These are phyloP conservation scores for Lepidurus arcticus DNA, from an alignment of 1,140 invertebrate genomes.

Conservation along the genomic window DNA sequence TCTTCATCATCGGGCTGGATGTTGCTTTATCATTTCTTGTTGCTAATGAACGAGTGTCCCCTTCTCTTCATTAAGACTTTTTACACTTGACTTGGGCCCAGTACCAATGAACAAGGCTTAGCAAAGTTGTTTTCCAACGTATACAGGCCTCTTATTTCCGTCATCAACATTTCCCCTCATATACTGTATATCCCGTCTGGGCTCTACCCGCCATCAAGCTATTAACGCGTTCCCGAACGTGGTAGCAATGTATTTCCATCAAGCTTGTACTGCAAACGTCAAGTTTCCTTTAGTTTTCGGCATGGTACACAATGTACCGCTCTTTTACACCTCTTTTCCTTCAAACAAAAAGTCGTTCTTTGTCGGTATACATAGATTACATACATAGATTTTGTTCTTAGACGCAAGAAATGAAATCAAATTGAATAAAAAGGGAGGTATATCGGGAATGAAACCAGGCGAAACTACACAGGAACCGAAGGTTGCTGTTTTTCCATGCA, in stretches of 20 bases:
- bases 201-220: neutral
- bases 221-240: neutral
- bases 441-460: neutral
- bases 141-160: neutral
- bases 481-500: neutral
- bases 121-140: neutral
- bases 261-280: neutral
- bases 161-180: neutral
- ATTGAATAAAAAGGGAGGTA: neutral
- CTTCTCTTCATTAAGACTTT: neutral
- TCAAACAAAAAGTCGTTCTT: too few relatives aligned
- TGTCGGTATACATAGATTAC: too few relatives aligned
- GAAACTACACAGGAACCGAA: neutral
- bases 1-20: neutral
- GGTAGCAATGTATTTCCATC: neutral
- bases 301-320: too few relatives aligned
- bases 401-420: neutral
- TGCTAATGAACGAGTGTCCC: neutral
- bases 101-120: neutral
- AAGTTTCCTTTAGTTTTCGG: neutral
- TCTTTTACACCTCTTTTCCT: too few relatives aligned
- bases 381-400: too few relatives aligned
- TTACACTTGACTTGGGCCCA: neutral
- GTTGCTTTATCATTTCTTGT: conserved; percentile 22
- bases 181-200: neutral